These are phyloP conservation scores for Dicaeum eximium DNA, from an alignment of 2,113 vertebrate species.

Conservation along the genomic window DNA sequence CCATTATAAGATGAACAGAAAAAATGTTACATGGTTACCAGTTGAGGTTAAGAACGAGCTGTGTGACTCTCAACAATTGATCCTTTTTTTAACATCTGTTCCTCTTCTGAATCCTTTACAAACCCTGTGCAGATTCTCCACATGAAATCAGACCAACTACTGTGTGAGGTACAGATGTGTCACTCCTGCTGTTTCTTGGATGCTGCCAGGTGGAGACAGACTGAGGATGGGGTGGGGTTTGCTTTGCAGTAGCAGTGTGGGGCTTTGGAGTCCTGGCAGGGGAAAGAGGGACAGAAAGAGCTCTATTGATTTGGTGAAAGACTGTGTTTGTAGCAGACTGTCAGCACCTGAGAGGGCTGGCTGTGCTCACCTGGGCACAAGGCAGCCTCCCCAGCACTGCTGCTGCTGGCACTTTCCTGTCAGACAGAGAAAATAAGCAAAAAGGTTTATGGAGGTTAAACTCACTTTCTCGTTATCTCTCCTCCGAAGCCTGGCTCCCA, in stretches of 20 bases:
- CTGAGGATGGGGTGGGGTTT: background rate
- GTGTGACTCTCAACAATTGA: background rate
- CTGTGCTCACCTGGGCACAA: background rate
- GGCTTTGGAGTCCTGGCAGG: background rate
- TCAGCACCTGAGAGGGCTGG: background rate
- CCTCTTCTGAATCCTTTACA: background rate
- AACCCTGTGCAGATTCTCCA: background rate
- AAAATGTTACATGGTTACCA: background rate
- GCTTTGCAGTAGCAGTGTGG: background rate
- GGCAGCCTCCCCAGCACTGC: background rate
- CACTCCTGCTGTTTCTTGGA: background rate
- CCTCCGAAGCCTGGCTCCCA: background rate
- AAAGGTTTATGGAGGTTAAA: background rate
- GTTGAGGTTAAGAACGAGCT: background rate
- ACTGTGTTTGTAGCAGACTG: background rate
- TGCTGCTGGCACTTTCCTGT: background rate
- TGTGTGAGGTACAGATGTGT: background rate
- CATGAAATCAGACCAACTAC: background rate
- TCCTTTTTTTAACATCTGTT: background rate
- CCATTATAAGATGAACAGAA: background rate
- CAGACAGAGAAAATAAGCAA: background rate
- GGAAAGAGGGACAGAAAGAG: background rate
- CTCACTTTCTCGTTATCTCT: background rate
- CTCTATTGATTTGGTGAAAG: background rate
- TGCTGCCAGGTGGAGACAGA: background rate